phyloP scores from a whole-genome alignment of 2,888 invertebrate species.

The Machimus atricapillus region DNA sequence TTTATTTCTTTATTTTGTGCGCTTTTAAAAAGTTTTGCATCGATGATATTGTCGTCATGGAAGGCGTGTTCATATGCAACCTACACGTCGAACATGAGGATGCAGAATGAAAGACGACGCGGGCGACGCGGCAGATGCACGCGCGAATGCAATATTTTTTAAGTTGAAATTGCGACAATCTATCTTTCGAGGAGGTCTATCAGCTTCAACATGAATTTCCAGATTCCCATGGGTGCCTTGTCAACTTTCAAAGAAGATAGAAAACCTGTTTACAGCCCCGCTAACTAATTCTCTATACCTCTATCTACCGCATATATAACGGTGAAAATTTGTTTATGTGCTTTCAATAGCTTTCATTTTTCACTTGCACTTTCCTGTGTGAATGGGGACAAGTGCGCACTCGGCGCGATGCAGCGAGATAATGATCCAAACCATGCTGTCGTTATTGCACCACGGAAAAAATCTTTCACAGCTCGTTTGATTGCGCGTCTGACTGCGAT shows the following conservation, averaged over 20 bases:
- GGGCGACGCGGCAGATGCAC: background rate
- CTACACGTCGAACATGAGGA: background rate
- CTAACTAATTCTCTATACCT: background rate
- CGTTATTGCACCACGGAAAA: background rate
- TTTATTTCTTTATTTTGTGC: constrained; percentile 16
- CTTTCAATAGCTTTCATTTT: background rate
- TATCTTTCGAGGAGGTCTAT: background rate
- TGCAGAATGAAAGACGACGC: background rate
- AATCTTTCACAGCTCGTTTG: background rate
- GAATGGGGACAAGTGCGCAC: background rate
- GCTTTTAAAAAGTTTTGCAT: constrained; percentile 26
- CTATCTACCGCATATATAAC: background rate
- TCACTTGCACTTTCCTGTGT: background rate
- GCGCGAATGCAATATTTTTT: background rate
- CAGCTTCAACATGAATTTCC: background rate
- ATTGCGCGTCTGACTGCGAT: background rate
- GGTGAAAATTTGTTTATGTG: background rate
- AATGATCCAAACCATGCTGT: background rate
- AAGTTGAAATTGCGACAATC: background rate
- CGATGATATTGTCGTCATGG: constrained; percentile 1
- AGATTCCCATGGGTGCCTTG: background rate
- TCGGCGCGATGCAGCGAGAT: background rate
- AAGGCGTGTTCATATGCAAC: background rate
- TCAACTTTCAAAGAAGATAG: background rate
- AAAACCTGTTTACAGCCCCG: background rate